Conservation (phyloP, 2,888 invertebrate genomes). For the Tipula helvola region DNA sequence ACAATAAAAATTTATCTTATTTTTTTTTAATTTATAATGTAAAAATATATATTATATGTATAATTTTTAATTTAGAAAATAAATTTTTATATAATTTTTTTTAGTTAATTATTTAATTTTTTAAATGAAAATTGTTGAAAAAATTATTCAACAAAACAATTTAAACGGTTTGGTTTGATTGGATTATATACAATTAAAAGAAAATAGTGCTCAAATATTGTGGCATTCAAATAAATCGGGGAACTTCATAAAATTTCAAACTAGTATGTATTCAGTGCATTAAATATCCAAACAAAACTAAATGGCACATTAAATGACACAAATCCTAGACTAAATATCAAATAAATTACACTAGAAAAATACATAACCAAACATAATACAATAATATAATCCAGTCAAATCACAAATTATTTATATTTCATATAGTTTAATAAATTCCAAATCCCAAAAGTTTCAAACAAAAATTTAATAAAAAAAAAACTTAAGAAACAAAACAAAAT, state of each 20-base stretch:
- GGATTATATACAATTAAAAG: neutral
- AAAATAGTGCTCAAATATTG: neutral
- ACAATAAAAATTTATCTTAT: neutral
- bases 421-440: neutral
- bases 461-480: neutral
- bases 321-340: neutral
- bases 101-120: neutral
- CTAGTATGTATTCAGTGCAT: neutral
- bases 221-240: neutral
- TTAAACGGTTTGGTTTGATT: neutral
- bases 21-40: neutral
- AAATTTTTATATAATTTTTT: neutral
- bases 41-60: neutral
- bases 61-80: neutral
- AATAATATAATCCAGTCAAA: neutral
- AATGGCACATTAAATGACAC: neutral
- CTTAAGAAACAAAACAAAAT: neutral
- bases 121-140: neutral
- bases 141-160: neutral
- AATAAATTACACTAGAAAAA: neutral
- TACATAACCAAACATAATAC: neutral
- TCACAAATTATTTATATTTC: neutral
- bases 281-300: neutral
- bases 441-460: neutral
- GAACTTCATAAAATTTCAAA: neutral